Evolutionary conservation across 2,113 vertebrate species (phyloP), one percentile per base, ranked within the genome.

Genomic region (Oenanthe melanoleuca): DNA sequence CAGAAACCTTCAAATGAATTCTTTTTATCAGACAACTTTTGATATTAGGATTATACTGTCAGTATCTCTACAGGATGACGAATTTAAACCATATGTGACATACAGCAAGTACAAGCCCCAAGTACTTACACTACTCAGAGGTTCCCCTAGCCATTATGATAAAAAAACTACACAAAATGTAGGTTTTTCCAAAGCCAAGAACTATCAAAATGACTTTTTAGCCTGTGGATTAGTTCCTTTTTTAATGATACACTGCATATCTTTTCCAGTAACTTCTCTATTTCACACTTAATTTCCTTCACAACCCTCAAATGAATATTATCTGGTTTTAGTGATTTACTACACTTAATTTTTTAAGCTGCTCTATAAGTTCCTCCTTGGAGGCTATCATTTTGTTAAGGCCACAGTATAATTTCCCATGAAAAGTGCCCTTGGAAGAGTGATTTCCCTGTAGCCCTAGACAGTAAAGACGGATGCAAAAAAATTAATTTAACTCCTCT

Each of bases 231-330:
- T 92, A 64, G 14, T 74, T 91, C 7, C 0, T 47, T 66, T 86
- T 78, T 75, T 38, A 89, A 79, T 56, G 31, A 49, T 60, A 66
- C 14, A 15, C n/a, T 85, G 15, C 47, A 22, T 79, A 71, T 74
- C 49, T 91, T 81, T 84, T 34, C 47, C 29, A 81, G 40, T 67
- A 94, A 79, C 52, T 94, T 91, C 87, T 78, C 65, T 91, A 92
- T 87, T 91, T 96, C 80, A 94, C 57, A 91, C 73, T 74, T 96
- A 84, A 92, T 94, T 96, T 96, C 70, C 37, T 91, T 89, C 93
- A 87, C 31, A 81, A 71, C 49, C 21, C 89, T 84, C 80, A 78
- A 72, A 92, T 89, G 80, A 87, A 49, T 91, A 87, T 93, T 91
- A 93, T 60, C 80, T 74, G 20, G 10, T 55, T 94, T 95, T 53